Evolutionary conservation across 2,888 invertebrate species (phyloP).

Genomic region (Acleris emargana): DNA sequence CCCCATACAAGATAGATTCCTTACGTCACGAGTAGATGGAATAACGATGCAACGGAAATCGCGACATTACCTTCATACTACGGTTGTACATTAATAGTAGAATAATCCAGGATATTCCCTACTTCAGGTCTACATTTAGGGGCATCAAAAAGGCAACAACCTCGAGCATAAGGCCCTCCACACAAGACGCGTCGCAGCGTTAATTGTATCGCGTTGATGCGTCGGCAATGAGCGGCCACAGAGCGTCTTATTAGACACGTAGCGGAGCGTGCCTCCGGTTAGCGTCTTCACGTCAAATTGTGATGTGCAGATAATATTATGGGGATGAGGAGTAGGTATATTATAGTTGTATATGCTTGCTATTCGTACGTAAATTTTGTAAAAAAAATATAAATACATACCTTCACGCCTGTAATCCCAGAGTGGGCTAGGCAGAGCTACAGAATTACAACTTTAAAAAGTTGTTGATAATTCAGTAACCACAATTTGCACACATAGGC

Average conservation of each 20-base stretch:
- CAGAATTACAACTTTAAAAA: too few species aligned
- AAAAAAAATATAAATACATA: too few species aligned
- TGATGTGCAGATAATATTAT: conserved; percentile 48
- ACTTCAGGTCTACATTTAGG: conserved; percentile 1
- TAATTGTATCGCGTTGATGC: conserved; percentile 65
- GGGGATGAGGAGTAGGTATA: conserved; percentile 42
- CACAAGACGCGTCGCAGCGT: conserved; percentile 56
- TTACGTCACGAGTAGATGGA: too few species aligned
- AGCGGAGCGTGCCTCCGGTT: conserved; percentile 64
- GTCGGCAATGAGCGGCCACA: conserved; percentile 66
- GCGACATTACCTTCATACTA: too few species aligned
- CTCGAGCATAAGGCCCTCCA: conserved; percentile 45
- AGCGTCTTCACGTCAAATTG: conserved; percentile 51
- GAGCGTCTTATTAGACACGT: conserved; percentile 77
- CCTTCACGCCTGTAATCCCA: too few species aligned
- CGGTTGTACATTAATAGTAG: background rate
- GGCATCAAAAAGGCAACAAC: conserved; percentile 32
- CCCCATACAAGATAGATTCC: too few species aligned
- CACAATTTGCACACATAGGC: too few species aligned
- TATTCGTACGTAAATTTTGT: too few species aligned
- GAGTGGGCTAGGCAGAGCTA: too few species aligned
- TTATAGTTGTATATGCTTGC: background rate
- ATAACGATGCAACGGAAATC: too few species aligned
- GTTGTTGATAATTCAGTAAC: too few species aligned
- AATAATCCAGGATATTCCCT: background rate